A percentile compares a stretch with the other conserved stretches of the same genome.
phyloP scores from a whole-genome alignment of 1,140 invertebrate genomes.

The Acromyrmex heyeri region DNA sequence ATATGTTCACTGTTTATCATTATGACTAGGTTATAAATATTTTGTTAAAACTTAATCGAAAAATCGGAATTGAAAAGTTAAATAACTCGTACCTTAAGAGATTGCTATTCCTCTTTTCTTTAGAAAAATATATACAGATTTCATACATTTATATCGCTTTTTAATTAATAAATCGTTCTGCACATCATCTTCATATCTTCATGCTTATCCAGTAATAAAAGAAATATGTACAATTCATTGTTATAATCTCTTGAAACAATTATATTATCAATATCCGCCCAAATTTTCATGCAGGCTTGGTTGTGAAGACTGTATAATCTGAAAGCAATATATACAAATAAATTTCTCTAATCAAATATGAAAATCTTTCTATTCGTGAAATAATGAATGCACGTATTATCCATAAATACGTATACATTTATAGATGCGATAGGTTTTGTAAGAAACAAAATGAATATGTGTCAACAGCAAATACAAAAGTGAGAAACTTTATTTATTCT shows the following conservation, averaged over 20 bases:
- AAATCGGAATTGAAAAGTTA: not conserved
- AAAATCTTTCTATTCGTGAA: not conserved
- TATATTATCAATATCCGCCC: slow-evolving; percentile 54
- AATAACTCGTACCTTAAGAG: slow-evolving; percentile 56
- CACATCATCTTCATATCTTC: slow-evolving; percentile 9
- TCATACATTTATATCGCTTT: slow-evolving; percentile 4
- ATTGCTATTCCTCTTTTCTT: slow-evolving; percentile 42
- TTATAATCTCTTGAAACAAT: slow-evolving; percentile 45
- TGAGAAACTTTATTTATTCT: slow-evolving; percentile 74
- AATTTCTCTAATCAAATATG: slow-evolving; percentile 38
- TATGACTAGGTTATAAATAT: not conserved
- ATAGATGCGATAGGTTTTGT: slow-evolving; percentile 39
- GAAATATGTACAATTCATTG: slow-evolving; percentile 32
- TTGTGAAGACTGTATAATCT: slow-evolving; percentile 67
- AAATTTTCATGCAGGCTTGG: slow-evolving; percentile 48
- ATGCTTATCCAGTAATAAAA: slow-evolving; percentile 17
- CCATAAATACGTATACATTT: not conserved
- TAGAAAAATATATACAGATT: slow-evolving; percentile 48
- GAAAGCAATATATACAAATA: slow-evolving; percentile 73
- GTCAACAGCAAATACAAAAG: slow-evolving; percentile 63
- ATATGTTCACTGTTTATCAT: not conserved
- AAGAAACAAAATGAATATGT: slow-evolving; percentile 29
- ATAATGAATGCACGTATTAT: not conserved
- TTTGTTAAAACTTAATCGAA: not conserved
- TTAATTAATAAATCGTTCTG: slow-evolving; percentile 15